phyloP scores from a whole-genome alignment of 2,113 vertebrate species.

The Nanger granti region DNA sequence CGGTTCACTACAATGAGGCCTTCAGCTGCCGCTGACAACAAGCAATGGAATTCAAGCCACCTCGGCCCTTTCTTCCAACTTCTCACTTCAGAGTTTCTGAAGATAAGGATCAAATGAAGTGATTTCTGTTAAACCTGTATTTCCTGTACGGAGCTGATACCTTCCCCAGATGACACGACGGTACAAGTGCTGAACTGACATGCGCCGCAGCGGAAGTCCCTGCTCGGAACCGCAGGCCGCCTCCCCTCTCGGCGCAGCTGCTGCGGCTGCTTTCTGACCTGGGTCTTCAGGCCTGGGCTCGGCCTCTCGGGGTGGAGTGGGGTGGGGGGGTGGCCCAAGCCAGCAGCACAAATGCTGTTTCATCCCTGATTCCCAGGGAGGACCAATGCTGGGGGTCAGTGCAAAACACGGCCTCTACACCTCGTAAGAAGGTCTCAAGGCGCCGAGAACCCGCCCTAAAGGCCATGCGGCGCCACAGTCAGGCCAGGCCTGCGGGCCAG shows the following conservation, averaged over 20 bases:
- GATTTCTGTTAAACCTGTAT: slow-evolving; percentile 51
- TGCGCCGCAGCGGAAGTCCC: not conserved
- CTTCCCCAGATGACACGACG: slow-evolving; percentile 14
- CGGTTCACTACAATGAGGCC: slow-evolving; percentile 10
- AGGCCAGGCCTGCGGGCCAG: not conserved
- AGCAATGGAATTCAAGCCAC: slow-evolving; percentile 31
- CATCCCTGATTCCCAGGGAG: not conserved
- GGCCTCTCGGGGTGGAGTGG: not conserved
- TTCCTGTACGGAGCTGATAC: slow-evolving; percentile 32
- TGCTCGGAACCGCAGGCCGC: not conserved
- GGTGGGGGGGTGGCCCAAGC: not conserved
- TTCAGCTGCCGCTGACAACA: not conserved
- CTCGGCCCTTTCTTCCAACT: not conserved
- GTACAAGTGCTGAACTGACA: not conserved
- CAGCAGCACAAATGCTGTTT: not conserved
- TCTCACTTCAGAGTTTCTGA: slow-evolving; percentile 7
- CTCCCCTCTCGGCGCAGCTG: not conserved
- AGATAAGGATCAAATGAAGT: slow-evolving; percentile 61
- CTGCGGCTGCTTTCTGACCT: not conserved
- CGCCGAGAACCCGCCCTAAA: not conserved
- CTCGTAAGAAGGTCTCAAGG: not conserved
- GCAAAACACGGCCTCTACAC: not conserved
- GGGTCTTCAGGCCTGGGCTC: not conserved
- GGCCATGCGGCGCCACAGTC: not conserved
- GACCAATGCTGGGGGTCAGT: not conserved